Conservation (phyloP, 2,797 vertebrate species). For the Diplodus sargus region DNA sequence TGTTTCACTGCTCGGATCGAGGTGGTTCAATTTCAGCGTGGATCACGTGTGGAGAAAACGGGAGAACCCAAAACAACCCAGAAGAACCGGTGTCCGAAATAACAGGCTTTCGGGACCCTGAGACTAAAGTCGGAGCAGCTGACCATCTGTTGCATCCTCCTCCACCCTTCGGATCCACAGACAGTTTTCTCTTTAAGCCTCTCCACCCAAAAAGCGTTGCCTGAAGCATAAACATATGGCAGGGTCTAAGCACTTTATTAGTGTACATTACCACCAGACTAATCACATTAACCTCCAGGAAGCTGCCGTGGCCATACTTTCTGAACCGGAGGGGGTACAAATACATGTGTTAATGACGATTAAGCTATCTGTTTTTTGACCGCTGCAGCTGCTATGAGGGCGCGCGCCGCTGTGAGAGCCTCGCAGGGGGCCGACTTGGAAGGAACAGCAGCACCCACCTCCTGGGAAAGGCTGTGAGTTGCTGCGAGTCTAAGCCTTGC, state of each 20-base stretch:
- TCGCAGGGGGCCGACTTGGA: slow-evolving; percentile 32
- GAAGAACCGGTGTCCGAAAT: slow-evolving; percentile 45
- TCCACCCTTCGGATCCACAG: slow-evolving; percentile 57
- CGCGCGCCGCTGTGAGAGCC: slow-evolving; percentile 23
- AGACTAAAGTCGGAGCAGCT: slow-evolving; percentile 50
- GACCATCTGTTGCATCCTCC: slow-evolving; percentile 72
- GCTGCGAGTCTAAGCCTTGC: slow-evolving; percentile 51
- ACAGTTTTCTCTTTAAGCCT: slow-evolving; percentile 76
- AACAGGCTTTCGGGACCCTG: slow-evolving; percentile 58
- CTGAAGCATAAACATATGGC: slow-evolving; percentile 82
- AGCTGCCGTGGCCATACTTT: slow-evolving; percentile 73
- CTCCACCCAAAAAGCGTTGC: slow-evolving; percentile 73
- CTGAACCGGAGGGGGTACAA: slow-evolving; percentile 70
- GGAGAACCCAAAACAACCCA: slow-evolving; percentile 50
- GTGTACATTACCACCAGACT: slow-evolving; percentile 80
- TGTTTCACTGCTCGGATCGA: slow-evolving; percentile 41
- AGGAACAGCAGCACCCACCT: slow-evolving; percentile 61
- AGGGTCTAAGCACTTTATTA: slow-evolving; percentile 82
- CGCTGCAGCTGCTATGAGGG: slow-evolving; percentile 58
- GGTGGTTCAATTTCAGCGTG: slow-evolving; percentile 8
- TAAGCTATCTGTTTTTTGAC: slow-evolving; percentile 73
- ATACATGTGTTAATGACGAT: slow-evolving; percentile 72
- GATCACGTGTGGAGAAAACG: slow-evolving; percentile 32
- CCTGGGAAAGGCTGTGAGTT: slow-evolving; percentile 67
- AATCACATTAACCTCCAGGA: slow-evolving; percentile 81